A percentile compares a stretch with the other conserved stretches of the same genome.
Evolutionary conservation across 2,113 vertebrate species (phyloP).

Genomic region (Grammomys surdaster): DNA sequence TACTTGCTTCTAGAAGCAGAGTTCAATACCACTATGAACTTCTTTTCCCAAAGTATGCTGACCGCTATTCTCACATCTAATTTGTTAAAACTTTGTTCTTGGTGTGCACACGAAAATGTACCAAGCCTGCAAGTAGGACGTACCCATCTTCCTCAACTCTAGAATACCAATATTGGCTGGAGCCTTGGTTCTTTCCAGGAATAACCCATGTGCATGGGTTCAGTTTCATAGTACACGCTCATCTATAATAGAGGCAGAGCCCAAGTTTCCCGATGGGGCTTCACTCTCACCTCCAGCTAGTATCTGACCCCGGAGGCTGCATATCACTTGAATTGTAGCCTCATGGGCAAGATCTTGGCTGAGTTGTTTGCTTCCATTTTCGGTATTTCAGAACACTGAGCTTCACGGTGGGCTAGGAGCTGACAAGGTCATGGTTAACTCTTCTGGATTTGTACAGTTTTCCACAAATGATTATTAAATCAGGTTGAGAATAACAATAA

Average conservation of each 20-base stretch:
- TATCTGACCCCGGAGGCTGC: not conserved
- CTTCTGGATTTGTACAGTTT: not conserved
- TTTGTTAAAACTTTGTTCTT: not conserved
- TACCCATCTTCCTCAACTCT: not conserved
- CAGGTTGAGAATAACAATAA: not conserved
- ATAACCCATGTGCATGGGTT: not conserved
- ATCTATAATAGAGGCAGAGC: not conserved
- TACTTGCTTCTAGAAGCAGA: not conserved
- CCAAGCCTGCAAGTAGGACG: not conserved
- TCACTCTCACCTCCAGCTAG: fast-evolving
- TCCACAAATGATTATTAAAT: not conserved
- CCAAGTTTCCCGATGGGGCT: fast-evolving
- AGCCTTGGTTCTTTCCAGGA: not conserved
- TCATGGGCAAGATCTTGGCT: not conserved
- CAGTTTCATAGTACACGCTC: not conserved
- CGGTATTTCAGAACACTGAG: not conserved
- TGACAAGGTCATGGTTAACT: not conserved
- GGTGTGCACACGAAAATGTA: not conserved
- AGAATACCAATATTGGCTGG: not conserved
- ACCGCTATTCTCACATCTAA: not conserved
- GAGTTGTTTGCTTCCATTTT: not conserved
- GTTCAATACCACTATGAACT: not conserved
- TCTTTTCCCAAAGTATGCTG: constrained; percentile 41
- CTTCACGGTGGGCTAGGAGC: not conserved
- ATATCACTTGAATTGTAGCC: not conserved